Evolutionary conservation across 2,888 invertebrate species (phyloP), one percentile per base, ranked within the genome.

Genomic region (Stenichneumon culpator): DNA sequence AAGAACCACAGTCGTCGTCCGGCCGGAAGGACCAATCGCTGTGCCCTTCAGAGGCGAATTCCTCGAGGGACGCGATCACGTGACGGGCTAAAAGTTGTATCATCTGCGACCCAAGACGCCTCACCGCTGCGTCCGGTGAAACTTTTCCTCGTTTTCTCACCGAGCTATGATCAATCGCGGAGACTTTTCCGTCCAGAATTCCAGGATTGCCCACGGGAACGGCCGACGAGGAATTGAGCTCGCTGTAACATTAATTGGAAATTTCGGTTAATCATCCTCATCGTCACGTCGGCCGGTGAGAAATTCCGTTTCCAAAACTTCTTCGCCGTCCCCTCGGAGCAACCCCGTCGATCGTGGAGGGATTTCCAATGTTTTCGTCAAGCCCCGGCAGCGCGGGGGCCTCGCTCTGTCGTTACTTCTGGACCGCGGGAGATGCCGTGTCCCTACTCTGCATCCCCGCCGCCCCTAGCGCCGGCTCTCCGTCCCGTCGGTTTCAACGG

Each of bases 401-500:
- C 72, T 75, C 25, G 39, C 39, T 79, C 75, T n/a, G 65, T 69
- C 74, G 50, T 57, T 79, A 57, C 79, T 82, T 67, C 47, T 70
- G 69, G 63, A 82, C 47, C 54, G n/a, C 22, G 28, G 22, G 14
- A 52, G 52, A 74, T 4, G 19, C 36, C 22, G 60, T 28, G 36
- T 54, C 5, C 11, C 19, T n/a, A n/a, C 47, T 60, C 9, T n/a
- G 54, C 60, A 11, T 36, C 50, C 50, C 25, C 36, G 19, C 32
- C 19, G 28, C 36, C 39, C 52, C 28, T 63, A 2, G 19, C 52
- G 16, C 22, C 25, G 70, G 47, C 32, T 47, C 54, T 57, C 16
- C 65, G 89, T 85, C 87, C 87, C 86, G 87, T 82, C 86, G 82
- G 79, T 75, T 74, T 69, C 82, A 87, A 87, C 87, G 86, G 84